phyloP scores from a whole-genome alignment of 2,113 vertebrate genomes.

The Eptesicus fuscus region DNA sequence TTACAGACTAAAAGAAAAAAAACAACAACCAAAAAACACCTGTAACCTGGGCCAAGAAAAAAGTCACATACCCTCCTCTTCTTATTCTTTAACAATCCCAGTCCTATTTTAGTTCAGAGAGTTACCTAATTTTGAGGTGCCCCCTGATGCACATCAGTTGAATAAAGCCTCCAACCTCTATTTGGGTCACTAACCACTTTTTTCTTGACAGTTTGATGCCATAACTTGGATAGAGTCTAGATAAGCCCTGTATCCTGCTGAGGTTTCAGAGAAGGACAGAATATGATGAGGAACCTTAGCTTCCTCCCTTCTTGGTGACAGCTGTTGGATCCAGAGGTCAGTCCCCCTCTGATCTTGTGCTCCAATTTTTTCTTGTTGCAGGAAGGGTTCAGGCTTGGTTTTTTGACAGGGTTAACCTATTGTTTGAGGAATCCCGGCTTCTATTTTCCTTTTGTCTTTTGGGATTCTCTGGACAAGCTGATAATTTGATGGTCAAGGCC shows the following conservation, averaged over 20 bases:
- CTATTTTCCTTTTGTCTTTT: background rate
- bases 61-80: background rate
- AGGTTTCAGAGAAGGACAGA: background rate
- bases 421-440: background rate
- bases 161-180: background rate
- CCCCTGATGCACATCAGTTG: background rate
- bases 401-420: background rate
- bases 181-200: background rate
- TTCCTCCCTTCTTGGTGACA: background rate
- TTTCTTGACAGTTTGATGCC: background rate
- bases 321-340: background rate
- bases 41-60: background rate
- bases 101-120: background rate
- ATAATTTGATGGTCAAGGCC: background rate
- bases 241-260: background rate
- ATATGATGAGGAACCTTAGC: background rate
- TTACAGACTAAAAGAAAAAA: background rate
- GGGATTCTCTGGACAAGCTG: background rate
- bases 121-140: background rate
- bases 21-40: background rate
- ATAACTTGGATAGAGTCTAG: background rate
- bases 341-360: background rate
- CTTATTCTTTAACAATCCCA: background rate
- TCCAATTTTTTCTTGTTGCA: background rate
- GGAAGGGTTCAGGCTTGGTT: background rate